phyloP scores from a whole-genome alignment of 1,140 invertebrate species.

The Neodiprion pinetum region DNA sequence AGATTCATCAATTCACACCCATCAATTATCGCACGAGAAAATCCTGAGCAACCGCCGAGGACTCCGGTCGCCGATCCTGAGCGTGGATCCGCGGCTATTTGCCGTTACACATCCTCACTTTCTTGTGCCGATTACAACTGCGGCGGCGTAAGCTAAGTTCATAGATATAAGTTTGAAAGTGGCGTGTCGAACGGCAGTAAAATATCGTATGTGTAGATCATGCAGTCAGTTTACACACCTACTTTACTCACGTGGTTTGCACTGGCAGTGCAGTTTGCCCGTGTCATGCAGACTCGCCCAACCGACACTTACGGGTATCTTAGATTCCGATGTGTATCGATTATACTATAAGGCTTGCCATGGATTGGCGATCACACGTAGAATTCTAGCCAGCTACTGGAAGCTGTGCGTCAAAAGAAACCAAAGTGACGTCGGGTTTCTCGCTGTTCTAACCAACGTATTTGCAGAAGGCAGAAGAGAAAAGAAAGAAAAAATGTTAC shows the following conservation, averaged over 20 bases:
- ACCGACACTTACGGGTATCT: neutral
- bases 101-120: neutral
- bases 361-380: slow-evolving; percentile 31
- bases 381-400: neutral
- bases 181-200: slow-evolving; percentile 1
- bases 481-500: too few relatives aligned
- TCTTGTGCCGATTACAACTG: neutral
- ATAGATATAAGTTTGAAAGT: slow-evolving; percentile 2
- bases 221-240: neutral
- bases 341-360: slow-evolving; percentile 19
- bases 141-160: neutral
- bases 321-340: slow-evolving; percentile 27
- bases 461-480: too few relatives aligned
- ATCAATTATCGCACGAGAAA: too few relatives aligned
- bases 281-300: neutral
- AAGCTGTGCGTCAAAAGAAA: too few relatives aligned
- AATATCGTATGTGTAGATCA: neutral
- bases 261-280: too few relatives aligned
- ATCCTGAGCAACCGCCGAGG: too few relatives aligned
- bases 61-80: too few relatives aligned
- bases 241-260: neutral
- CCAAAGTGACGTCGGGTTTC: too few relatives aligned
- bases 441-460: too few relatives aligned
- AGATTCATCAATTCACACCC: too few relatives aligned
- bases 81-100: neutral